These are phyloP conservation scores for Chrysaora quinquecirrha DNA, from an alignment of 30 jellyfish, hydroid and myxozoan genomes.

Conservation along the genomic window DNA sequence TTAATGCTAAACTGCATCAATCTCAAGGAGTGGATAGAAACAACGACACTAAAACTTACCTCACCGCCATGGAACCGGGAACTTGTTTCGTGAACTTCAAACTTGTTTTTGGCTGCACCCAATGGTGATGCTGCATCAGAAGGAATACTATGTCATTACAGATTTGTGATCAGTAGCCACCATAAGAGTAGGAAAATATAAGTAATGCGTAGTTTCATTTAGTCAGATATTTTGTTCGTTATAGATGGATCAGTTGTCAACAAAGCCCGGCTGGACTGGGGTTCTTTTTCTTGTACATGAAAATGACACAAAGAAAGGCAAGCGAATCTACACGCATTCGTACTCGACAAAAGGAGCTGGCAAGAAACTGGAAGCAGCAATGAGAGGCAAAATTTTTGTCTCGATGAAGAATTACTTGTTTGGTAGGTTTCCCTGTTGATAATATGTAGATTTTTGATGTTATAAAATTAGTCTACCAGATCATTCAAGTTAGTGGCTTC, in stretches of 20 bases:
- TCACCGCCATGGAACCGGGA: background rate
- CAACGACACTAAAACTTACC: background rate
- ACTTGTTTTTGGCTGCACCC: slow-evolving; percentile 1
- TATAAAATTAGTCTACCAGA: background rate
- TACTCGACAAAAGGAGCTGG: slow-evolving; percentile 49
- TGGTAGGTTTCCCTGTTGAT: slow-evolving; percentile 12
- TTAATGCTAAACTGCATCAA: background rate
- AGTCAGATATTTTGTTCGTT: background rate
- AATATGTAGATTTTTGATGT: background rate
- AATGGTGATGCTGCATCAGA: background rate
- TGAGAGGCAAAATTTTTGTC: slow-evolving; percentile 5
- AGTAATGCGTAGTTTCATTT: background rate
- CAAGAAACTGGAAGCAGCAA: slow-evolving; percentile 6
- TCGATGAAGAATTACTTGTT: slow-evolving; percentile 21
- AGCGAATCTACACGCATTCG: slow-evolving; percentile 20
- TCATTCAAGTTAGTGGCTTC: background rate
- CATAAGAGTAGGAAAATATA: background rate
- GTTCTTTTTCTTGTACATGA: slow-evolving; percentile 36
- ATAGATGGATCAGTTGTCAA: slow-evolving; percentile 29
- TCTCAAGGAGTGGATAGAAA: background rate
- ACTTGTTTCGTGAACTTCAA: background rate
- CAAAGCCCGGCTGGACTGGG: slow-evolving; percentile 49
- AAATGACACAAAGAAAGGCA: slow-evolving; percentile 6
- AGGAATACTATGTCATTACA: background rate
- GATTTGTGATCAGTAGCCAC: background rate